Base-by-base conservation (phyloP, 2,888 invertebrate species). In the Trisateles emortualis region DNA sequence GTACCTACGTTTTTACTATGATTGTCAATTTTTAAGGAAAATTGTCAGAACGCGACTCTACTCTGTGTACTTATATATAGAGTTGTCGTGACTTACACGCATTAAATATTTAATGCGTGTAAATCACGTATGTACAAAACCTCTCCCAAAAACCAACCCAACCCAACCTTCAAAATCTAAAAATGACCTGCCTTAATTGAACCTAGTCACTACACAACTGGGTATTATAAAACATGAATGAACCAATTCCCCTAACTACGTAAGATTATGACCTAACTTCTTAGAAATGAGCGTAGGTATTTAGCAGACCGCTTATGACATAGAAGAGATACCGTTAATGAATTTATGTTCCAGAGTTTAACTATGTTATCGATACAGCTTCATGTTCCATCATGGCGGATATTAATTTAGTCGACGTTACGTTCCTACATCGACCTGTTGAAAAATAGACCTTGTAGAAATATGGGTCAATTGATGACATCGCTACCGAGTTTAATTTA, bases 281-380 rank as follows among this genome's bases (percentile, higher is more conserved):
- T 33, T 5, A 54, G 61, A 65, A 65, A 6, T 24, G 40, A 14
- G n/a, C 26, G 22, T 58, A n/a, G n/a, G n/a, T n/a, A n/a, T 58
- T 48, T 56, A 52, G 50, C 56, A 60, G 44, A 64, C 54, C 58
- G 65, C 63, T 9, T 51, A 55, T 62, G 65, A 65, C 67, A 65
- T 38, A 17, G 29, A 52, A 42, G 30, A 53, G 65, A 64, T 67
- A 64, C 52, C 44, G 22, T 55, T 68, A 64, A 67, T 67, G 52
- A 67, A 68, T 68, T 67, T 67, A 67, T 61, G 65, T 61, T 52
- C 55, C 19, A 30, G 52, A 64, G 69, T 61, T 57, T 68, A 67
- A 68, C 69, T 51, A 68, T 68, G 69, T 68, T 68, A 68, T 64
- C 69, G 60, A 68, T 51, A 54, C 47, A 42, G 64, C 35, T 46